Evolutionary conservation across 2,113 vertebrate genomes (phyloP).

Genomic region (Toxotes jaculatrix): DNA sequence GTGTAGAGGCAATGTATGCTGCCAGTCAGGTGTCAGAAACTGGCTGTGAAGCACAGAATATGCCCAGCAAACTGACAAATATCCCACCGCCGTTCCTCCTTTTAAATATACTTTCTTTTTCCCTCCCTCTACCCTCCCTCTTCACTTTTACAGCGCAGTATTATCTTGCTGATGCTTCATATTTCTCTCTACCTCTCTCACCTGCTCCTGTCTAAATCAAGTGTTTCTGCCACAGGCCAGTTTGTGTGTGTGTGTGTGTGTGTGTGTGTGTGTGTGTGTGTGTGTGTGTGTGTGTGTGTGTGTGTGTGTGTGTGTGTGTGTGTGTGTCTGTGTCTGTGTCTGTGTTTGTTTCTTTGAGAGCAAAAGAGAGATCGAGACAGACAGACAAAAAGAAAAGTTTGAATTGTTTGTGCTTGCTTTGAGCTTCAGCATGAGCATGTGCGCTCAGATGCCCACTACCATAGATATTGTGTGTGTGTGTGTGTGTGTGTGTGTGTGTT

Average conservation of each 20-base stretch:
- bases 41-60: neutral
- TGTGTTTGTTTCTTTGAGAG: slow-evolving; percentile 2
- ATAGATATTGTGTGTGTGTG: slow-evolving; percentile 11
- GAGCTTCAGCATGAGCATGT: slow-evolving; percentile 26
- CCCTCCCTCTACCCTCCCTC: neutral
- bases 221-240: slow-evolving; percentile 22
- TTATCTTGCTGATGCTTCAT: slow-evolving; percentile 45
- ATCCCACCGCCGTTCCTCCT: neutral
- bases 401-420: slow-evolving; percentile 52
- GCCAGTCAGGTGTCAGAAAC: slow-evolving; percentile 8
- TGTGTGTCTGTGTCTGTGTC: slow-evolving; percentile 1
- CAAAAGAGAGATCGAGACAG: slow-evolving; percentile 8
- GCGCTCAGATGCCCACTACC: slow-evolving; percentile 11
- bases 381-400: slow-evolving; percentile 27
- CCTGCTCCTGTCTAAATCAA: slow-evolving; percentile 34
- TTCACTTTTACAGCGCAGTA: neutral
- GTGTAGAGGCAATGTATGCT: neutral
- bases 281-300: no score
- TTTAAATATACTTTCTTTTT: neutral
- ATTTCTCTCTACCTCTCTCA: slow-evolving; percentile 29
- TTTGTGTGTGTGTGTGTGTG: neutral
- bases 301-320: neutral
- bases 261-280: slow-evolving; percentile 1
- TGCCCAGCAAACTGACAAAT: neutral
- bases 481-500: slow-evolving; percentile 17